Evolutionary conservation across 2,888 invertebrate genomes (phyloP).

Genomic region (Automeris io): DNA sequence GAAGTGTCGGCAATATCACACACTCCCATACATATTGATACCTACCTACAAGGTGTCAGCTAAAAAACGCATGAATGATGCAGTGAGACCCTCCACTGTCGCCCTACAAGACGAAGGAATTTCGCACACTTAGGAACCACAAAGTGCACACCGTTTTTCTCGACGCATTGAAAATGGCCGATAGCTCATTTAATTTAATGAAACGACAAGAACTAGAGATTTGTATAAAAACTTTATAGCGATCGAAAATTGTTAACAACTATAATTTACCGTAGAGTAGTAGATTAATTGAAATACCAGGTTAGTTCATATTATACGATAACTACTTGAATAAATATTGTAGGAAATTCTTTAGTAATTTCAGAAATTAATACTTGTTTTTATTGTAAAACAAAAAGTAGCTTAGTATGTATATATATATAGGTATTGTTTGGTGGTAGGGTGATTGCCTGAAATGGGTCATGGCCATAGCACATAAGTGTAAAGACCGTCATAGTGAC

Average conservation of each 20-base stretch:
- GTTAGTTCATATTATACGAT: too few species aligned
- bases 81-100: slow-evolving; percentile 61
- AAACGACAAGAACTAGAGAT: slow-evolving; percentile 33
- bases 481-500: too few species aligned
- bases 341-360: too few species aligned
- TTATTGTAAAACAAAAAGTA: too few species aligned
- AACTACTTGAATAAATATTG: too few species aligned
- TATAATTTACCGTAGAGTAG: neutral
- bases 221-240: slow-evolving; percentile 1
- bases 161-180: slow-evolving; percentile 49
- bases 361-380: too few species aligned
- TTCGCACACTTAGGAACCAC: slow-evolving; percentile 57
- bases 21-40: slow-evolving; percentile 66
- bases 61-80: slow-evolving; percentile 73
- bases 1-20: slow-evolving; percentile 53
- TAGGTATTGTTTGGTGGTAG: too few species aligned
- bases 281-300: neutral
- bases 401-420: too few species aligned
- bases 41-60: slow-evolving; percentile 62
- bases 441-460: too few species aligned
- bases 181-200: slow-evolving; percentile 72
- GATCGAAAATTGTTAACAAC: slow-evolving; percentile 1
- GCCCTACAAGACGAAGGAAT: slow-evolving; percentile 68
- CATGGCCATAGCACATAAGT: too few species aligned
- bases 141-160: slow-evolving; percentile 59